phyloP scores from a whole-genome alignment of 2,888 invertebrate genomes.

The Heteromyza rotundicornis region DNA sequence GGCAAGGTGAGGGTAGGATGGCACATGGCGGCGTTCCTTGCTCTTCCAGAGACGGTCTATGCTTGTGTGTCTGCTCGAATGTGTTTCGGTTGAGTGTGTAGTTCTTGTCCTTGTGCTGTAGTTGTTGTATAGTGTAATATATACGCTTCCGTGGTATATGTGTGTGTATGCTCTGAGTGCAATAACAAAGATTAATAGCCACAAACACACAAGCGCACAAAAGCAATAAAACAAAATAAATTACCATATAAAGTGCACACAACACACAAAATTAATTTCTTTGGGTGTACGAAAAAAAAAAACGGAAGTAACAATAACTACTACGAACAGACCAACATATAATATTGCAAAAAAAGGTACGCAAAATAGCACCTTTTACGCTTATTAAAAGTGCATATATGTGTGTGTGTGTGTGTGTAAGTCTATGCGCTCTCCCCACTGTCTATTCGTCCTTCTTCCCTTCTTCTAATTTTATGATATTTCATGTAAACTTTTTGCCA shows the following conservation, averaged over 20 bases:
- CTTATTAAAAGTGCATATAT: not conserved
- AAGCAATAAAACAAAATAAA: conserved; percentile 57
- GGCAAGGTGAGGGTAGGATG: not conserved
- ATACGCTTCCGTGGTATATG: conserved; percentile 2
- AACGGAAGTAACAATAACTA: too few species aligned
- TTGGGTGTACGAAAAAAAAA: not conserved
- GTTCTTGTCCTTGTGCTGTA: conserved; percentile 12
- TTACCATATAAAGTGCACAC: conserved; percentile 40
- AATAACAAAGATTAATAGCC: conserved; percentile 56
- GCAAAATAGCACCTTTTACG: not conserved
- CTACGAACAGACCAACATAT: too few species aligned
- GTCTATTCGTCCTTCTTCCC: not conserved
- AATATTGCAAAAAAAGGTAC: conserved; percentile 5
- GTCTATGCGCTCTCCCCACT: not conserved
- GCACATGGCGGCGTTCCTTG: too few species aligned
- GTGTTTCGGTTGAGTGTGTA: conserved; percentile 7
- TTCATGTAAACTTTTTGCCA: conserved; percentile 24
- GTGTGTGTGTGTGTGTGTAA: too few species aligned
- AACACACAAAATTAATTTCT: conserved; percentile 30
- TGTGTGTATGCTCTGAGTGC: conserved; percentile 35
- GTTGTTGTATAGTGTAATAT: conserved; percentile 14
- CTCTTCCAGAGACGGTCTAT: too few species aligned
- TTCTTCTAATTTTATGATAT: not conserved
- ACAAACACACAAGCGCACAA: conserved; percentile 37
- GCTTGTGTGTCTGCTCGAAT: not conserved